phyloP scores from a whole-genome alignment of 2,888 invertebrate species.

The Phanerotoma sp. region DNA sequence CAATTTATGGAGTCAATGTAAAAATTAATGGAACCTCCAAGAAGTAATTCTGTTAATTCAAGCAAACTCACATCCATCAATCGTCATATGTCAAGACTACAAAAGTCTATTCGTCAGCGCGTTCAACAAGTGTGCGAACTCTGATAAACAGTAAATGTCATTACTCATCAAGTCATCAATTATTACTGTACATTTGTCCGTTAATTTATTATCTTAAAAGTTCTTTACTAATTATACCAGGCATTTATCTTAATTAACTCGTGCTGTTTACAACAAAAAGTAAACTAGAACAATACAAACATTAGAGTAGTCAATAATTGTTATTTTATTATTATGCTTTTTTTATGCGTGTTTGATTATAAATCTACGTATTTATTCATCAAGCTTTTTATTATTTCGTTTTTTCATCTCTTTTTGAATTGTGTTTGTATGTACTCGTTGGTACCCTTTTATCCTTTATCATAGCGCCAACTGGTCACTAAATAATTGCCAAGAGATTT shows the following conservation, averaged over 20 bases:
- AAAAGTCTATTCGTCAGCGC: constrained; percentile 17
- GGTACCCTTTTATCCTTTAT: neutral
- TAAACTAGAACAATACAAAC: neutral
- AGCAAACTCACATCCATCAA: constrained; percentile 3
- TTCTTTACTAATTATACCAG: neutral
- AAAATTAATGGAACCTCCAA: neutral
- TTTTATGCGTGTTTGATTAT: too few relatives aligned
- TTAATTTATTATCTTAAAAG: neutral
- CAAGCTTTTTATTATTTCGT: too few relatives aligned
- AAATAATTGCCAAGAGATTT: constrained; percentile 1
- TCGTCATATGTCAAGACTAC: constrained; percentile 13
- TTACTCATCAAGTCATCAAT: constrained; percentile 26
- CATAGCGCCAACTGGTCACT: neutral
- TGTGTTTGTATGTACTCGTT: neutral
- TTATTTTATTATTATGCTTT: too few relatives aligned
- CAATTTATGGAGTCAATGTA: neutral
- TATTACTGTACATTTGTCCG: neutral
- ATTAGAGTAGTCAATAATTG: too few relatives aligned
- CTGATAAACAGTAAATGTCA: constrained; percentile 32
- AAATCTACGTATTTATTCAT: too few relatives aligned
- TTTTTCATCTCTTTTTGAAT: too few relatives aligned
- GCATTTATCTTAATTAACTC: neutral
- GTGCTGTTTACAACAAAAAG: neutral
- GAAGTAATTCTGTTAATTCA: neutral
- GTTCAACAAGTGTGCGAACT: constrained; percentile 35